Evolutionary conservation across 2,888 invertebrate genomes (phyloP).

Genomic region (Trissoscelio sp.): DNA sequence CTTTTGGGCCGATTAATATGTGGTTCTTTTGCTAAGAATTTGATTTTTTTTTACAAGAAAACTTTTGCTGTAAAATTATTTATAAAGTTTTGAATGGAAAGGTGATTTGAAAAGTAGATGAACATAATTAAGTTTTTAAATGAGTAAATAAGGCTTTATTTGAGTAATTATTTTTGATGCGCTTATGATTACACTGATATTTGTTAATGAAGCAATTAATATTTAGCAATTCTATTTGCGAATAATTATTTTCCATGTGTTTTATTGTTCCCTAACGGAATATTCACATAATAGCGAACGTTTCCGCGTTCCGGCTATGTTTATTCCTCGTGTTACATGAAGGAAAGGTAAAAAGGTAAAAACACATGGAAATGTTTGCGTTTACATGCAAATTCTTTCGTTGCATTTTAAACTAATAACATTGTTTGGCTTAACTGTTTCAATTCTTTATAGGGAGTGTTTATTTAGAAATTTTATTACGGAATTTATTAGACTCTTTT

Average conservation of each 20-base stretch:
- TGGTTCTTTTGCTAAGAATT: neutral
- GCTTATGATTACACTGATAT: conserved; percentile 12
- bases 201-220: conserved; percentile 37
- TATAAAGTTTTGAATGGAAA: no score
- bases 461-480: conserved; percentile 11
- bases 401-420: conserved; percentile 45
- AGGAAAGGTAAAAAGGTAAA: conserved; percentile 57
- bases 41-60: neutral
- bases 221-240: conserved; percentile 37
- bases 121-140: no score
- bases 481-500: neutral
- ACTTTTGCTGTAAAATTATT: neutral
- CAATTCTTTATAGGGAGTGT: conserved; percentile 5
- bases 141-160: no score
- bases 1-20: conserved; percentile 22
- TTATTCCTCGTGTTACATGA: conserved; percentile 60
- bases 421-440: conserved; percentile 27
- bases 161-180: neutral
- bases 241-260: conserved; percentile 53
- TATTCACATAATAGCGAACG: conserved; percentile 63
- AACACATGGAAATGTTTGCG: conserved; percentile 56
- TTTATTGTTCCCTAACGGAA: conserved; percentile 62
- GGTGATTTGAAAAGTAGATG: no score
- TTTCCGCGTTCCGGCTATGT: conserved; percentile 67
- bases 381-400: conserved; percentile 50